Conservation (phyloP, 1,140 invertebrate species). For the Macrobrachium nipponense region DNA sequence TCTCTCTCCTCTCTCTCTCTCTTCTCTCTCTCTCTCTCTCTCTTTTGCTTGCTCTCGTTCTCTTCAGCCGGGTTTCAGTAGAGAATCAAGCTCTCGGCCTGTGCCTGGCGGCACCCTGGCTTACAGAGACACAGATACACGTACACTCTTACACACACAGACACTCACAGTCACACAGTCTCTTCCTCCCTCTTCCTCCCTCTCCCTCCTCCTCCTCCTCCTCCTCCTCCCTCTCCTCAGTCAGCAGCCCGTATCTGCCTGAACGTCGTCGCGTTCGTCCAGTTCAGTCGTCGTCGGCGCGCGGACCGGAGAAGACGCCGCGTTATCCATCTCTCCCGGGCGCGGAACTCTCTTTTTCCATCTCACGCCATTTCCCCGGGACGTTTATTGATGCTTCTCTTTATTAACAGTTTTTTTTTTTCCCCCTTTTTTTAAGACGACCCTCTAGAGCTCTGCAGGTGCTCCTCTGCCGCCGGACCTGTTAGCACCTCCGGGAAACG, state of each 20-base stretch:
- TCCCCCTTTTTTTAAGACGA: background rate
- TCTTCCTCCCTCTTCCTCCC: background rate
- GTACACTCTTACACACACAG: conserved; percentile 14
- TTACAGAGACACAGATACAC: background rate
- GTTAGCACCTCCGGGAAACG: background rate
- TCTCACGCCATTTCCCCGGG: background rate
- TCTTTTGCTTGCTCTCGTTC: background rate
- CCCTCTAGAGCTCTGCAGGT: background rate
- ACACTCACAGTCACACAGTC: background rate
- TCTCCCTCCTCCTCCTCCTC: background rate
- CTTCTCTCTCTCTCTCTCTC: conserved; percentile 1
- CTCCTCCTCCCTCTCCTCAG: background rate
- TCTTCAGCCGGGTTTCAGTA: background rate
- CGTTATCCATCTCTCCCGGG: conserved; percentile 2
- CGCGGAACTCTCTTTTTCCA: no score
- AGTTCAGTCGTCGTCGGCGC: background rate
- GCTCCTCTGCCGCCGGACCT: background rate
- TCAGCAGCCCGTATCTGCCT: background rate
- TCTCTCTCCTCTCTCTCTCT: background rate
- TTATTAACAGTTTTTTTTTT: background rate
- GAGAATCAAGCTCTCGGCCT: no score
- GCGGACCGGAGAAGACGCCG: background rate
- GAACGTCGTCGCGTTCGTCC: background rate
- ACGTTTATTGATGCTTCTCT: background rate
- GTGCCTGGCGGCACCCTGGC: no score